Conservation (phyloP, 1,140 invertebrate species). For the Hetaerina americana region DNA sequence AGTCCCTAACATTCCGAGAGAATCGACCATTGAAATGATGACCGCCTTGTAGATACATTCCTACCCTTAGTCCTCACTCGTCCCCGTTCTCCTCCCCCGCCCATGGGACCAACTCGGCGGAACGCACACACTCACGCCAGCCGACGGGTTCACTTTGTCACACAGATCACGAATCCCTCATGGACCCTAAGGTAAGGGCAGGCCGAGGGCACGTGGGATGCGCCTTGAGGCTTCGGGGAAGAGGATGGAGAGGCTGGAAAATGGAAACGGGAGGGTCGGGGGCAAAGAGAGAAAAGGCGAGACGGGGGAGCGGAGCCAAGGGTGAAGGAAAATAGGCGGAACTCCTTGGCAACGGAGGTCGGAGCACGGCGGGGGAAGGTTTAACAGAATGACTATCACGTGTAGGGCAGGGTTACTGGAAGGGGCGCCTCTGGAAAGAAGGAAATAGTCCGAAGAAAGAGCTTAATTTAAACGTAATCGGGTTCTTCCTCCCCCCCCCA, state of each 20-base stretch:
- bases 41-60: no score
- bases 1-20: background rate
- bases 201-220: no score
- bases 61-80: background rate
- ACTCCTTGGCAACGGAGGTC: no score
- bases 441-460: background rate
- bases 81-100: background rate
- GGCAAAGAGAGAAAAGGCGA: no score
- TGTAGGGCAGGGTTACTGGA: background rate
- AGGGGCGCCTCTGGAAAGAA: background rate
- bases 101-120: background rate
- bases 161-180: background rate
- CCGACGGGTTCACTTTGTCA: no score
- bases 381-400: background rate
- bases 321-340: no score
- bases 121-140: background rate
- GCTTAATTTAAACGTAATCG: background rate
- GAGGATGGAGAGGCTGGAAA: no score
- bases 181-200: background rate
- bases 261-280: background rate
- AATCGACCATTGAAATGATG: background rate
- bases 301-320: background rate
- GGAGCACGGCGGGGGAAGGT: background rate
- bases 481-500: background rate
- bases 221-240: no score